Evolutionary conservation across 2,888 invertebrate species (phyloP).

Genomic region (Sesia apiformis): DNA sequence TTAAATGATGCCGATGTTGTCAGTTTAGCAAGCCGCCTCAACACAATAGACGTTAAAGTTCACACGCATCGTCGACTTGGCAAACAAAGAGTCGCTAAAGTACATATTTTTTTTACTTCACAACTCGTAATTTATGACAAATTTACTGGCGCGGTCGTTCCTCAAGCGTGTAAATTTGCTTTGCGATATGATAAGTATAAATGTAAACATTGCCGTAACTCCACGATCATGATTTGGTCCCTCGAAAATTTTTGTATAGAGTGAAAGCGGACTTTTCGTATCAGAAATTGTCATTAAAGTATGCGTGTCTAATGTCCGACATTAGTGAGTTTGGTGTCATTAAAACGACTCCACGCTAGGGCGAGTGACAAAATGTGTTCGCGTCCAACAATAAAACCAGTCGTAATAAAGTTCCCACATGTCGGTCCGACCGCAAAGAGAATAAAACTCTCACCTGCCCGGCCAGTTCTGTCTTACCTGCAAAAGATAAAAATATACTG

Average conservation of each 20-base stretch:
- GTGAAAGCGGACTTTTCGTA: no score
- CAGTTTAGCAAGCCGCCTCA: background rate
- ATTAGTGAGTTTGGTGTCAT: slow-evolving; percentile 16
- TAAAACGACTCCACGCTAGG: slow-evolving; percentile 19
- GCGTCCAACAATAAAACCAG: slow-evolving; percentile 37
- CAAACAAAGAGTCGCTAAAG: background rate
- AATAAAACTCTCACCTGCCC: slow-evolving; percentile 46
- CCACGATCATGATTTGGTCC: background rate
- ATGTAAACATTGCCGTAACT: slow-evolving; percentile 21
- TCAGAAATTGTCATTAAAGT: background rate
- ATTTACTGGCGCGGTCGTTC: background rate
- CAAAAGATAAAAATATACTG: slow-evolving; percentile 44
- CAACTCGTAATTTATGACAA: background rate
- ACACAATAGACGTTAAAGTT: background rate
- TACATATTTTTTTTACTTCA: background rate
- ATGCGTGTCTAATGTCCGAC: background rate
- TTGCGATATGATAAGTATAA: slow-evolving; percentile 34
- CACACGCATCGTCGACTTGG: background rate
- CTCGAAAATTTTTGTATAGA: no score
- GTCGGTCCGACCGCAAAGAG: slow-evolving; percentile 41
- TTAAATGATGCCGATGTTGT: background rate
- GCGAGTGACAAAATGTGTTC: slow-evolving; percentile 23
- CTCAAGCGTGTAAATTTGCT: background rate
- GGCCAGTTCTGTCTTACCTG: slow-evolving; percentile 53
- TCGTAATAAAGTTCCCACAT: slow-evolving; percentile 59